Conservation (phyloP, 2,888 invertebrate genomes). For the Ichneumoninae sp. region DNA sequence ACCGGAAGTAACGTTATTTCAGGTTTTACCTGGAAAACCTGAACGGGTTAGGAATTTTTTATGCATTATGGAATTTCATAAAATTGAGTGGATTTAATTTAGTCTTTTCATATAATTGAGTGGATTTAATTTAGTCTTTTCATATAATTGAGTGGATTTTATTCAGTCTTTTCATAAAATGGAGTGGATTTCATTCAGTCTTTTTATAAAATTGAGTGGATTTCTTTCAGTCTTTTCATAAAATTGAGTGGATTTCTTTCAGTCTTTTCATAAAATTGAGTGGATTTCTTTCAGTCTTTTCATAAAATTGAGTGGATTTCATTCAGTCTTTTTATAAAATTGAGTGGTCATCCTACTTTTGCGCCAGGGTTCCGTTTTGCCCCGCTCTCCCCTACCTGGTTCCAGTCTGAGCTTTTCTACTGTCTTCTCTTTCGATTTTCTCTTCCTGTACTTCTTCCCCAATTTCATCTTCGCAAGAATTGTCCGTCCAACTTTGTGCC, state of each 20-base stretch:
- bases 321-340: neutral
- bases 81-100: too few species aligned
- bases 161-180: neutral
- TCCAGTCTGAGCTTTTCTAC: slow-evolving; percentile 52
- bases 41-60: neutral
- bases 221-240: neutral
- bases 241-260: too few species aligned
- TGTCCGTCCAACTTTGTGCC: neutral
- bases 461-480: neutral
- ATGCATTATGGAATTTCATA: neutral
- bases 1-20: too few species aligned
- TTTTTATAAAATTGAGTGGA: too few species aligned
- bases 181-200: neutral
- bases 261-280: too few species aligned
- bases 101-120: too few species aligned
- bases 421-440: slow-evolving; percentile 19
- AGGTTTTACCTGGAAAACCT: too few species aligned
- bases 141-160: too few species aligned
- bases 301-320: too few species aligned
- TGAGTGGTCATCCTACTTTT: neutral
- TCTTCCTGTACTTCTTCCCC: neutral
- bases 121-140: too few species aligned
- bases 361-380: neutral
- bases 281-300: too few species aligned
- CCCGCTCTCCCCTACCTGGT: slow-evolving; percentile 43